These are phyloP conservation scores for Ptilonorhynchus violaceus DNA, from an alignment of 2,113 vertebrate genomes.

Conservation along the genomic window DNA sequence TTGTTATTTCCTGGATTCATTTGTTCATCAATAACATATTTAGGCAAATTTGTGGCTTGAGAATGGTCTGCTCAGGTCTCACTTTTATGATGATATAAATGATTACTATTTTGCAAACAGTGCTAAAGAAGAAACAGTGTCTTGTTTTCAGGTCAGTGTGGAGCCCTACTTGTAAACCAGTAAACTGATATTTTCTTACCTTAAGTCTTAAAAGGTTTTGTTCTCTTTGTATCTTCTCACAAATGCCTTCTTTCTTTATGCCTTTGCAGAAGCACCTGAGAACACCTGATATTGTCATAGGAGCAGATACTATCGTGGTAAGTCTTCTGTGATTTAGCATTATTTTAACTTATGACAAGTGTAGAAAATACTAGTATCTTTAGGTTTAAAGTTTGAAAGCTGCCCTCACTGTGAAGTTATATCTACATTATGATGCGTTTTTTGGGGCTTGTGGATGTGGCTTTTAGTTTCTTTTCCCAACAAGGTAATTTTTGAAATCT, in stretches of 20 bases:
- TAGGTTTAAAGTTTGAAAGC: background rate
- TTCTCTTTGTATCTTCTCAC: background rate
- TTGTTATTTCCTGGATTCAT: background rate
- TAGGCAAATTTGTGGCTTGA: background rate
- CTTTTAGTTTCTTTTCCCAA: background rate
- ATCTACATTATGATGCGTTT: background rate
- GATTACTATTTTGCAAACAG: background rate
- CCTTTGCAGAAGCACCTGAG: constrained; percentile 85
- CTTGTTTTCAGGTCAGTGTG: background rate
- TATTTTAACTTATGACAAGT: background rate
- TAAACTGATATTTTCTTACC: background rate
- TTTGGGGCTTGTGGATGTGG: background rate
- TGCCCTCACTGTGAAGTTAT: background rate
- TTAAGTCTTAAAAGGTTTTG: background rate
- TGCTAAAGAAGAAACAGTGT: background rate
- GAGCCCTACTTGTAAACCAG: background rate
- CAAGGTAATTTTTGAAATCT: background rate
- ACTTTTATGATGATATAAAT: background rate
- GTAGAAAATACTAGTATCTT: background rate
- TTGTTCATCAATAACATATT: background rate
- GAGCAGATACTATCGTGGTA: constrained; percentile 96
- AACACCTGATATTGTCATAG: constrained; percentile 90
- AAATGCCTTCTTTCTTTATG: background rate
- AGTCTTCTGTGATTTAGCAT: constrained; percentile 20
- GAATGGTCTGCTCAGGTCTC: background rate